Conservation (phyloP, 1,140 invertebrate genomes). For the Periplaneta americana region DNA sequence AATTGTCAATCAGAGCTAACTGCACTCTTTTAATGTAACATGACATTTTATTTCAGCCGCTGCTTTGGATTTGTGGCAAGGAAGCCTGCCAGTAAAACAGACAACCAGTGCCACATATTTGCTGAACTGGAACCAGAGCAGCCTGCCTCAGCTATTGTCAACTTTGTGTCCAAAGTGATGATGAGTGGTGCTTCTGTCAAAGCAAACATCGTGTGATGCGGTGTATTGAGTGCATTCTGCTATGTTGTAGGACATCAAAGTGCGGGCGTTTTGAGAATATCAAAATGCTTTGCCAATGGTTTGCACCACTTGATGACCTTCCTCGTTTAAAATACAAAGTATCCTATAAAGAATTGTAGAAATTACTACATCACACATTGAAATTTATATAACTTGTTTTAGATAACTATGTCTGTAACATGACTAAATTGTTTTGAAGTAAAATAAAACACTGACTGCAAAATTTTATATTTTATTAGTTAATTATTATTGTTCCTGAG, state of each 20-base stretch:
- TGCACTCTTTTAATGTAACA: too few species aligned
- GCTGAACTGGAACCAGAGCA: conserved; percentile 93
- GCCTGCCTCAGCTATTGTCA: conserved; percentile 91
- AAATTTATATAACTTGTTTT: too few species aligned
- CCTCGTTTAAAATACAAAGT: background rate
- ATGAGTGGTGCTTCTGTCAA: conserved; percentile 40
- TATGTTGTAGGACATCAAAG: conserved; percentile 1
- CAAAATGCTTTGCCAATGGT: background rate
- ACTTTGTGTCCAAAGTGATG: conserved; percentile 91
- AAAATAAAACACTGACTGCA: too few species aligned
- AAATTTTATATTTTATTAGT: too few species aligned
- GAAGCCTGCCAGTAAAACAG: conserved; percentile 68
- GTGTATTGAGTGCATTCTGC: background rate
- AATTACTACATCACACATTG: too few species aligned
- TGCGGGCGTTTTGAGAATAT: conserved; percentile 7
- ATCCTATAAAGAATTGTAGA: background rate
- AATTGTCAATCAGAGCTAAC: too few species aligned
- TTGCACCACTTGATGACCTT: too few species aligned
- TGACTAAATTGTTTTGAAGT: too few species aligned
- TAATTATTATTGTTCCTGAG: too few species aligned
- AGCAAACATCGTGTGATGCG: conserved; percentile 46
- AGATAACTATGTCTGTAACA: too few species aligned
- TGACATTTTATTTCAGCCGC: conserved; percentile 48
- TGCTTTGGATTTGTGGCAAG: conserved; percentile 93
- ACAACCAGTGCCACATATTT: conserved; percentile 96